Evolutionary conservation across 92 coral and sea anemone genomes (phyloP), one percentile per base, ranked within the genome.

Genomic region (Epizoanthus illoricatus): DNA sequence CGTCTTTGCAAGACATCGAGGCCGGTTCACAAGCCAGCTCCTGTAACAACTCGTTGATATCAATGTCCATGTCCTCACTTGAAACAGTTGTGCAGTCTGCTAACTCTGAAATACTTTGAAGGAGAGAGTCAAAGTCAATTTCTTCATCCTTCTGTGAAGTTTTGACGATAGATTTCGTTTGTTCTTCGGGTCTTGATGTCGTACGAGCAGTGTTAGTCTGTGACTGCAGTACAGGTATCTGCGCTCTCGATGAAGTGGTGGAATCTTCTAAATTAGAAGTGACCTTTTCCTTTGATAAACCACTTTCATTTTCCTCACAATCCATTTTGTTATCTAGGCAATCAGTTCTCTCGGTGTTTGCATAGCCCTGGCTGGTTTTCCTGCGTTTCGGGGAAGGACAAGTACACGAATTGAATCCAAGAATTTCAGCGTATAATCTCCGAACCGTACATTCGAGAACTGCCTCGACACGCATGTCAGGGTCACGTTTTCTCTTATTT

Each of bases 401-500:
- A 28, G n/a, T 21, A 84, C 70, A 84, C 12, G 80, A 88, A 19
- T 81, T 84, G 24, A 73, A 71, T 67, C 88, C 91, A 73, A 88
- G 91, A 33, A 91, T 87, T 80, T 97, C 98, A 83, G 96, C 85
- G 71, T 91, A 87, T 81, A 97, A 73, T 67, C 98, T 84, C 80
- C 98, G 95, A 65, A 97, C 98, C 20, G 99, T 97, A 47, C 97
- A 93, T 59, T 96, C 91, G 18, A 97, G 74, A 60, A 97, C 85
- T 0, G 94, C 99, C 33, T 92, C 93, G 80, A 97, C 76, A 41
- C 87, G 91, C 99, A 97, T 97, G 76, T 97, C 92, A 5, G 99
- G 99, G 65, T 88, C 97, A 76, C 99, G 90, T 90, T 94, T 94
- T 15, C 99, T 90, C 72, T 93, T 93, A 73, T 97, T 97, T 40